phyloP scores from a whole-genome alignment of 2,888 invertebrate genomes.

The Pyrgus malvae region DNA sequence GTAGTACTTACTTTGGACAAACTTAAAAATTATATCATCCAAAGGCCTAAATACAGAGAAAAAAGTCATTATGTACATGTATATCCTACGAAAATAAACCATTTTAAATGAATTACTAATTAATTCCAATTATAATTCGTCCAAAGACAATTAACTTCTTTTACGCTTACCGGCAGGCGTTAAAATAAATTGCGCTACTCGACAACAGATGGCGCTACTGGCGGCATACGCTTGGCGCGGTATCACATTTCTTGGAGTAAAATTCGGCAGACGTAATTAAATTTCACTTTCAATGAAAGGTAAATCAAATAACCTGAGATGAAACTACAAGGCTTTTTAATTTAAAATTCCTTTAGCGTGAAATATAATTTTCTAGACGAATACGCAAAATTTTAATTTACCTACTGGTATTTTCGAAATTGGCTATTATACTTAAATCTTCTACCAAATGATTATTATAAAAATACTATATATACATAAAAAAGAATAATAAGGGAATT shows the following conservation, averaged over 20 bases:
- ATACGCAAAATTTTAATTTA: not conserved
- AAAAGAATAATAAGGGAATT: too few relatives aligned
- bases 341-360: slow-evolving; percentile 2
- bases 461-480: too few relatives aligned
- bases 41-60: too few relatives aligned
- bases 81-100: too few relatives aligned
- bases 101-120: too few relatives aligned
- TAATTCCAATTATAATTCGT: too few relatives aligned
- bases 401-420: not conserved
- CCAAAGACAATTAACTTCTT: not conserved
- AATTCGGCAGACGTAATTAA: slow-evolving; percentile 11
- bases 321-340: slow-evolving; percentile 10
- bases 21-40: too few relatives aligned
- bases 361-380: slow-evolving; percentile 6
- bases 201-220: slow-evolving; percentile 59
- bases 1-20: too few relatives aligned
- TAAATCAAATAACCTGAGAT: slow-evolving; percentile 7
- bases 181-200: slow-evolving; percentile 52
- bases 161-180: not conserved
- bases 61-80: too few relatives aligned
- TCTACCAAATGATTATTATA: too few relatives aligned
- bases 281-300: slow-evolving; percentile 3
- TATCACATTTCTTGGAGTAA: not conserved
- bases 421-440: too few relatives aligned
- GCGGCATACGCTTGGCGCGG: slow-evolving; percentile 4